These are phyloP conservation scores for Trichopria drosophilae DNA, from an alignment of 2,888 invertebrate species.

Conservation along the genomic window DNA sequence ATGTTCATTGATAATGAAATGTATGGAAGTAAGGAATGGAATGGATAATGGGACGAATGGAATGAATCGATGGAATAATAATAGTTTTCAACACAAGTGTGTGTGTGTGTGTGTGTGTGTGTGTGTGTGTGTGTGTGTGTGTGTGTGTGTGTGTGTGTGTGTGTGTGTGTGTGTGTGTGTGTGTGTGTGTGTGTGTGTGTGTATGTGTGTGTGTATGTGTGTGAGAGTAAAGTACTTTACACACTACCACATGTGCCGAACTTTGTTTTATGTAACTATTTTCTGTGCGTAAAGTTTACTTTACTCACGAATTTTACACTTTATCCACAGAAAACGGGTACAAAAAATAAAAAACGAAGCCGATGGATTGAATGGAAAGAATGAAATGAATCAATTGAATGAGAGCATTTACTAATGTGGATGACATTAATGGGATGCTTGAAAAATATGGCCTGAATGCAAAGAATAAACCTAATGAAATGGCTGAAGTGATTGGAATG, in stretches of 20 bases:
- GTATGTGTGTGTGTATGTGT: neutral
- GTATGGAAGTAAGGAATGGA: neutral
- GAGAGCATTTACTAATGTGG: too few relatives aligned
- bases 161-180: neutral
- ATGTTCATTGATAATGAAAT: neutral
- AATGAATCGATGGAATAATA: neutral
- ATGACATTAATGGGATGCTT: too few relatives aligned
- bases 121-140: neutral
- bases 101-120: neutral
- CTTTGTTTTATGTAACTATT: too few relatives aligned
- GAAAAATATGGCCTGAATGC: too few relatives aligned
- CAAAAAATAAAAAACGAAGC: too few relatives aligned
- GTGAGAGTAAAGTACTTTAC: neutral
- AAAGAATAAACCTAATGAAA: too few relatives aligned
- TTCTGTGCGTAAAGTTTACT: neutral
- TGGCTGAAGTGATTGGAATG: too few relatives aligned
- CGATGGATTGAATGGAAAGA: too few relatives aligned
- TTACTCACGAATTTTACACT: too few relatives aligned
- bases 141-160: neutral
- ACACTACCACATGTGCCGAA: neutral
- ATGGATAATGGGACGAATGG: neutral
- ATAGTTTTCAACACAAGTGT: neutral
- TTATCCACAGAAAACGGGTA: too few relatives aligned
- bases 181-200: neutral
- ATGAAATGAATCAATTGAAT: too few relatives aligned